Evolutionary conservation across 2,888 invertebrate genomes (phyloP), one percentile per base, ranked within the genome.

Genomic region (Chaetoderma sp.): DNA sequence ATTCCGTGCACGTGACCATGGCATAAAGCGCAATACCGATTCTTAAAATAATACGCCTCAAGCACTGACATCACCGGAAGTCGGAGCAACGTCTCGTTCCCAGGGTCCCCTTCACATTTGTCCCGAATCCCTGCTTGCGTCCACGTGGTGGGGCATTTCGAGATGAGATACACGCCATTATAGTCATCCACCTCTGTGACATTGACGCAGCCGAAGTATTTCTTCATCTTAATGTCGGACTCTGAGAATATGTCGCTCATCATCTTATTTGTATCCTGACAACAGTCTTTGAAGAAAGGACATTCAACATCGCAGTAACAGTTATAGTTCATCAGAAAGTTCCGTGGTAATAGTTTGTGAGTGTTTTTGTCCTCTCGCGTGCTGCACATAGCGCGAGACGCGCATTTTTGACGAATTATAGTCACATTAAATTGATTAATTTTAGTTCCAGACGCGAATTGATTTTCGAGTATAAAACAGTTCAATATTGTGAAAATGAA

Each of bases 281-380:
- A 79, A 57, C 79, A 79, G 65, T 79, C 79, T 5, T 59, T 60
- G 57, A 70, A 74, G 13, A 67, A 36, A n/a, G 36, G 18, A 52
- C 79, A 79, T n/a, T 70, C 56, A 6, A 62, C 60, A 67, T 79
- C 79, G 63, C 79, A 79, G 60, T 55, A 54, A 44, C 71, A 71
- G 25, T 44, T 58, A 47, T 30, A 59, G 30, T 52, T 50, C 36
- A n/a, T 16, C 49, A 56, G 32, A 52, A 30, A 52, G 3, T n/a
- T 28, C n/a, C n/a, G n/a, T n/a, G n/a, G n/a, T n/a, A n/a, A n/a
- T n/a, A n/a, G n/a, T n/a, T n/a, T n/a, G n/a, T n/a, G n/a, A n/a
- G n/a, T n/a, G n/a, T n/a, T n/a, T n/a, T n/a, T n/a, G n/a, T n/a
- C n/a, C n/a, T n/a, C n/a, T n/a, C n/a, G n/a, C n/a, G n/a, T n/a